Conservation (phyloP, 2,113 vertebrate genomes). For the Platysteira castanea region DNA sequence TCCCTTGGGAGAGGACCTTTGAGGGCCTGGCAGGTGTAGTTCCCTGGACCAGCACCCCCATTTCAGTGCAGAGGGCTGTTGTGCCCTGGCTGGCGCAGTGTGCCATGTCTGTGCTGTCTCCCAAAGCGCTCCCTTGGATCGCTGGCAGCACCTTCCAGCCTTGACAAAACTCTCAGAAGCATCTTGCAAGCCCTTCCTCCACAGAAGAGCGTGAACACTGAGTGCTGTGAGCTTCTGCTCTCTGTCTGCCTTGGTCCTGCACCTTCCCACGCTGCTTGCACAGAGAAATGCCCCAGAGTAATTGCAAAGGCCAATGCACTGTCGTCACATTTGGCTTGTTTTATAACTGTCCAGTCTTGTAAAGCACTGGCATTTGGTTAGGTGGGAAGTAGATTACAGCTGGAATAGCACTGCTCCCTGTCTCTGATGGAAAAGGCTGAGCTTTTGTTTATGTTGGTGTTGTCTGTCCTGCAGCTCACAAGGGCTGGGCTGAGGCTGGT, state of each 20-base stretch:
- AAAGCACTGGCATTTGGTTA: neutral
- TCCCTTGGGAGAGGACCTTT: neutral
- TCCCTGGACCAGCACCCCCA: neutral
- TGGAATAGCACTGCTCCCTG: neutral
- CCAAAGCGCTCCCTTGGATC: rapidly evolving
- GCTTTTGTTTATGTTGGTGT: neutral
- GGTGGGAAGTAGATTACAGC: neutral
- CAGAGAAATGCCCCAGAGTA: neutral
- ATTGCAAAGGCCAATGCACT: neutral
- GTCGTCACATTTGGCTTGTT: neutral
- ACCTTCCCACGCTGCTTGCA: neutral
- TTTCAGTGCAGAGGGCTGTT: neutral
- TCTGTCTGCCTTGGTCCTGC: neutral
- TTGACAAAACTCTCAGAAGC: neutral
- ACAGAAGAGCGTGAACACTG: rapidly evolving
- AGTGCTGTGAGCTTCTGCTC: neutral
- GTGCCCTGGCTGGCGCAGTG: rapidly evolving
- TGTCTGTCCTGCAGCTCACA: neutral
- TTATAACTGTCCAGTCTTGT: neutral
- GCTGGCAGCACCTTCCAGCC: neutral
- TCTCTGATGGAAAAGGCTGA: neutral
- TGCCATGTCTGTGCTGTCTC: neutral
- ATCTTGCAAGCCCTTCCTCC: neutral
- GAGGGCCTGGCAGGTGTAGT: neutral
- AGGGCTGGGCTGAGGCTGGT: neutral